Percentiles rank a stretch among this genome's conserved stretches.
Evolutionary conservation across 2,888 invertebrate genomes (phyloP).

Genomic region (Microdon myrmicae): DNA sequence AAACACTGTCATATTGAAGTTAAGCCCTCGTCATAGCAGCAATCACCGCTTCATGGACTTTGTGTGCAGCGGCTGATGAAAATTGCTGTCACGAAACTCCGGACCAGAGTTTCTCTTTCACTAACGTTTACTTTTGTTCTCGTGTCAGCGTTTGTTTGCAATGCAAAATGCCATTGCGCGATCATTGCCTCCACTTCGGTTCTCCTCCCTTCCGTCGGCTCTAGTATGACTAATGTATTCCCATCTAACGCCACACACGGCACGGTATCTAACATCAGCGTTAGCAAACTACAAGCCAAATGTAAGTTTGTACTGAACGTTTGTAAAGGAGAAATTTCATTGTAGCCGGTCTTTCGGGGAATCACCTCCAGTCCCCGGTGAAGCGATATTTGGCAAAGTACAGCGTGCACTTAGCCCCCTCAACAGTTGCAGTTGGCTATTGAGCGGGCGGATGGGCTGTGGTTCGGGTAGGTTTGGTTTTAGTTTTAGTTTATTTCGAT

Average conservation of each 20-base stretch:
- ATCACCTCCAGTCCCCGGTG: slow-evolving; percentile 10
- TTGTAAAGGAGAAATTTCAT: slow-evolving; percentile 39
- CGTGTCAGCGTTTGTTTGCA: slow-evolving; percentile 47
- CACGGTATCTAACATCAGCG: slow-evolving; percentile 22
- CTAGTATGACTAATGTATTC: slow-evolving; percentile 22
- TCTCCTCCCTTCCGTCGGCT: slow-evolving; percentile 1
- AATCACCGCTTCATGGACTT: slow-evolving; percentile 5
- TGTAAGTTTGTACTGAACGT: slow-evolving; percentile 8
- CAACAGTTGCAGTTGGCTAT: slow-evolving; percentile 24
- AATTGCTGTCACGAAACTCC: slow-evolving; percentile 49
- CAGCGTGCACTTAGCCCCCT: slow-evolving; percentile 36
- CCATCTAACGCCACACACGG: slow-evolving; percentile 29
- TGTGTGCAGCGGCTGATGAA: slow-evolving; percentile 38
- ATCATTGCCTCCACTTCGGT: neutral
- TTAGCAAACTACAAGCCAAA: slow-evolving; percentile 28
- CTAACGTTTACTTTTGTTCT: slow-evolving; percentile 50
- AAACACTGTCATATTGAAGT: too few relatives aligned
- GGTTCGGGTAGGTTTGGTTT: too few relatives aligned
- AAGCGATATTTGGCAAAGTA: slow-evolving; percentile 40
- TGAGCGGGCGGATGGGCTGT: too few relatives aligned
- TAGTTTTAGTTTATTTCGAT: slow-evolving; percentile 22
- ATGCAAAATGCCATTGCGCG: slow-evolving; percentile 34
- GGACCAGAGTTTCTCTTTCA: slow-evolving; percentile 51
- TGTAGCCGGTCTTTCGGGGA: slow-evolving; percentile 42
- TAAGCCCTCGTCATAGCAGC: neutral